Evolutionary conservation across 2,113 vertebrate genomes (phyloP).

Genomic region (Conger conger): DNA sequence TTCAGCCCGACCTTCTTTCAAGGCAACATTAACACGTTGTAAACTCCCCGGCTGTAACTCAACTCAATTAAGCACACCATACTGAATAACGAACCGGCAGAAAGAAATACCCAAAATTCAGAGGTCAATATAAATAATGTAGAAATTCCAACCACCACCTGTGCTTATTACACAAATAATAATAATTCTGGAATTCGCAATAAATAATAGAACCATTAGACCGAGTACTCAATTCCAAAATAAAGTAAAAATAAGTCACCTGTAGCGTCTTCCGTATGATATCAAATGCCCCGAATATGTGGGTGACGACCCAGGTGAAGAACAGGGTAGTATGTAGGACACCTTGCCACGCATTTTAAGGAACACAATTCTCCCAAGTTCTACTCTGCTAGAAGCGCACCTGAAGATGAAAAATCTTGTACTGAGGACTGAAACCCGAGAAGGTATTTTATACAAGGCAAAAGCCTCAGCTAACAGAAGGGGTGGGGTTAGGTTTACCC

Average conservation of each 20-base stretch:
- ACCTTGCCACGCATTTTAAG: slow-evolving; percentile 63
- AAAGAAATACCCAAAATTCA: no score
- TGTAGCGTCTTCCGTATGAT: slow-evolving; percentile 54
- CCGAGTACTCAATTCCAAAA: background rate
- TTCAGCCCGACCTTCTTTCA: no score
- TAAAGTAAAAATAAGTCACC: slow-evolving; percentile 47
- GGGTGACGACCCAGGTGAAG: slow-evolving; percentile 59
- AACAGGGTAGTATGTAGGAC: slow-evolving; percentile 64
- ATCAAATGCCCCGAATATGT: slow-evolving; percentile 47
- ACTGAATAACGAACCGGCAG: no score
- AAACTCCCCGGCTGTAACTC: no score
- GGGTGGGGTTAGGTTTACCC: background rate
- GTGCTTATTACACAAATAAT: background rate
- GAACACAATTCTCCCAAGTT: background rate
- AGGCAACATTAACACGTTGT: no score
- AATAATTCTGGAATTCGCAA: no score
- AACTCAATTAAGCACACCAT: no score
- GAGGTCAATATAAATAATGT: no score
- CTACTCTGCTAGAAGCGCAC: background rate
- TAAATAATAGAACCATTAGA: background rate
- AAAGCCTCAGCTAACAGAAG: background rate
- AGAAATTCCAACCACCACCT: background rate
- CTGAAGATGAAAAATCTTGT: background rate
- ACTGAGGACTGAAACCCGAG: background rate
- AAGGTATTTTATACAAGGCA: slow-evolving; percentile 7